These are phyloP conservation scores for Drosophila tripunctata DNA, from an alignment of 2,888 invertebrate genomes.

Conservation along the genomic window DNA sequence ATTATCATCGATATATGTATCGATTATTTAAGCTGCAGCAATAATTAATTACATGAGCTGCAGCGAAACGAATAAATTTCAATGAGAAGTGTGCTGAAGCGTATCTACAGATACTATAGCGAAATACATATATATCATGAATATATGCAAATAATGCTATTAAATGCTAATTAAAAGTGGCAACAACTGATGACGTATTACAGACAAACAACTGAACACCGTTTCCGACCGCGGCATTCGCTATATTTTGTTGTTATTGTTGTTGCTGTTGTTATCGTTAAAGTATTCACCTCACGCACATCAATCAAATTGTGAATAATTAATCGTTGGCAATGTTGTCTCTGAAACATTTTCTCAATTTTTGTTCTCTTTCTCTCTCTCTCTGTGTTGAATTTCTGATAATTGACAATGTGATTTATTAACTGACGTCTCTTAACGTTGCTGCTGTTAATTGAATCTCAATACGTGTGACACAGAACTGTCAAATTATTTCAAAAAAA, in stretches of 20 bases:
- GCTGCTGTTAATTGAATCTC: slow-evolving; percentile 61
- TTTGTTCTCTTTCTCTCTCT: neutral
- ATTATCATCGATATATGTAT: slow-evolving; percentile 14
- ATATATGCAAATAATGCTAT: slow-evolving; percentile 58
- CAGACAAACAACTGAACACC: slow-evolving; percentile 17
- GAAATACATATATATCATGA: neutral
- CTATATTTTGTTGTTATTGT: neutral
- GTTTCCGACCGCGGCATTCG: slow-evolving; percentile 24
- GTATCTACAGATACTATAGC: slow-evolving; percentile 10
- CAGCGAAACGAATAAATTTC: slow-evolving; percentile 13
- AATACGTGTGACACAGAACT: slow-evolving; percentile 59
- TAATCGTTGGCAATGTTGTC: slow-evolving; percentile 51
- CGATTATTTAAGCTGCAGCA: neutral
- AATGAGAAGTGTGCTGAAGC: slow-evolving; percentile 19
- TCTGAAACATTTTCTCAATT: slow-evolving; percentile 9
- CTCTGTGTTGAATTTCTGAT: slow-evolving; percentile 14
- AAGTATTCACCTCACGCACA: slow-evolving; percentile 67
- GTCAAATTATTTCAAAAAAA: slow-evolving; percentile 39
- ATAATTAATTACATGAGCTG: slow-evolving; percentile 4
- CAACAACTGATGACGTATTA: slow-evolving; percentile 46
- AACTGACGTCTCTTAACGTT: slow-evolving; percentile 50
- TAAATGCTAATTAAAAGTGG: slow-evolving; percentile 68
- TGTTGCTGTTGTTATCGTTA: neutral
- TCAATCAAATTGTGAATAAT: slow-evolving; percentile 77
- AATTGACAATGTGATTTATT: slow-evolving; percentile 61